Evolutionary conservation across 2,113 vertebrate genomes (phyloP), one percentile per base, ranked within the genome.

Genomic region (Poicephalus meyeri): DNA sequence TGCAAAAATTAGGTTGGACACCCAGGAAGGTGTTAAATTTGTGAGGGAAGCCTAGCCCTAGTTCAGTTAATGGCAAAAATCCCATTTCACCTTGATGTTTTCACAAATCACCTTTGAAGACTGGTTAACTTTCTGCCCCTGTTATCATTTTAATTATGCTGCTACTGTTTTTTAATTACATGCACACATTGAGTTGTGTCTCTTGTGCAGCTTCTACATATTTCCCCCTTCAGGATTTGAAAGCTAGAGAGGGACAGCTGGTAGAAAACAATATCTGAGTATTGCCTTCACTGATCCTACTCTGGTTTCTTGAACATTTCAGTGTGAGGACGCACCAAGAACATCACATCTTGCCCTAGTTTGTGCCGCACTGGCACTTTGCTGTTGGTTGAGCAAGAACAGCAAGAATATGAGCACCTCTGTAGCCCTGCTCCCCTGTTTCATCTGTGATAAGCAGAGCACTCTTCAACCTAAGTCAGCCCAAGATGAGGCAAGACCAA

Each of bases 111-210:
- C 46, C 70, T 79, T 88, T 79, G 83, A 53, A 84, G 42, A 50
- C 6, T 39, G 25, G 80, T 68, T 93, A 65, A 65, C 8, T 56
- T 93, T 81, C 56, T 94, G n/a, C 11, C 41, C 49, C 44, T 0
- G 3, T 87, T 88, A 81, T 76, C n/a, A 73, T 81, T 81, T 77
- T 93, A 94, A 91, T 96, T 84, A 86, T 29, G 10, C 39, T 78
- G 13, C 56, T 88, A 39, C 42, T 78, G 33, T 23, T 83, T 79
- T 85, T 74, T 26, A 91, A 68, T 90, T 63, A 52, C 33, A 63
- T 16, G 37, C 35, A 60, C 52, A 56, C 76, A 24, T 1, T 8
- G 15, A 3, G 15, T 44, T 84, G 19, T 21, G 49, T 56, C 56
- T 86, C 53, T 61, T 60, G 68, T 52, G 64, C n/a, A 68, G 61